Base-by-base conservation (phyloP, 2,888 invertebrate species). In the Euclidia mi region DNA sequence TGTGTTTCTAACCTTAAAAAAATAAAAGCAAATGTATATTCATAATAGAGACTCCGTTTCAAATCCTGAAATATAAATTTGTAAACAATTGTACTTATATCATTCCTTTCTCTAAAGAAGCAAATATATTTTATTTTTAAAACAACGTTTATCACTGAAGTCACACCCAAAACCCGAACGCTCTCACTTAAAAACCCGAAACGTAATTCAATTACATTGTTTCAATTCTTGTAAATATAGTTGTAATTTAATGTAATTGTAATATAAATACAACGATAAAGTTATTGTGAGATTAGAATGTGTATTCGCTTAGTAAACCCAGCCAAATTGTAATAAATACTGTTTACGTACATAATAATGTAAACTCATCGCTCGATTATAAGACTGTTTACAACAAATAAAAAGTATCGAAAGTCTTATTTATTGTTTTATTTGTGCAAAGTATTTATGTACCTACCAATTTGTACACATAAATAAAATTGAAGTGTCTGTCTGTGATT, bases 361-460 rank as follows among this genome's bases (percentile, higher is more conserved):
- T 92, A 88, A 89, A 89, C 85, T 82, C 80, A 86, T 84, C 87
- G 88, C 90, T 93, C 90, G 91, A 90, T 91, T 83, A 91, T 92
- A 94, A 94, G 94, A 93, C 94, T 94, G 94, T 94, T 94, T 92
- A 89, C 87, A 89, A 90, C 82, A 89, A 91, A 89, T 88, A 89
- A 91, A 92, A 83, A 82, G 49, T 78, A 80, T 85, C 69, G 66
- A 85, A 72, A 47, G 0, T 7, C 41, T 4, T 20, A 11, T 15
- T 40, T 17, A 2, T 53, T 7, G 35, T 52, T 55, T 45, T n/a
- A 50, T 15, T 38, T 12, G 11, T 7, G 28, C 11, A 29, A 25
- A n/a, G 20, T 25, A 7, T n/a, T n/a, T n/a, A n/a, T n/a, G n/a
- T n/a, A n/a, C n/a, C n/a, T n/a, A n/a, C n/a, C n/a, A n/a, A n/a